Evolutionary conservation across 2,113 vertebrate genomes (phyloP).

Genomic region (Mustelus asterias): DNA sequence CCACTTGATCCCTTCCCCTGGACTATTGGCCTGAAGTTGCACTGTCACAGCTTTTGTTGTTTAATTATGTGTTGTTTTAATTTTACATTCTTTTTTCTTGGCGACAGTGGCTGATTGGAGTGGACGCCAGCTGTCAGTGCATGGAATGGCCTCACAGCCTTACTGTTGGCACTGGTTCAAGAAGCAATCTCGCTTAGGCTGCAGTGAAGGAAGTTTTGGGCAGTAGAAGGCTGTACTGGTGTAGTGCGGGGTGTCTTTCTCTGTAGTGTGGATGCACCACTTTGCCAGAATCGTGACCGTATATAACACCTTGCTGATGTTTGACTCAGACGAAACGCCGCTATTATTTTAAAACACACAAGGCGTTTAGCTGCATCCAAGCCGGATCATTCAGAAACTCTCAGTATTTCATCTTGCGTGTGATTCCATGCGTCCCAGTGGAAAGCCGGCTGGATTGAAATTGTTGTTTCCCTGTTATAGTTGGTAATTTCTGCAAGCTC

Average conservation of each 20-base stretch:
- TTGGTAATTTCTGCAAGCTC: too few relatives aligned
- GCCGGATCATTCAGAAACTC: not conserved
- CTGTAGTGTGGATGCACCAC: not conserved
- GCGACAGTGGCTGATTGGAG: constrained; percentile 19
- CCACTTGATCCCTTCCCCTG: constrained; percentile 9
- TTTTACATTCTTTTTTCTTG: constrained; percentile 22
- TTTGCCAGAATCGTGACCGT: not conserved
- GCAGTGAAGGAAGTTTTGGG: constrained; percentile 1
- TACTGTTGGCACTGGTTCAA: not conserved
- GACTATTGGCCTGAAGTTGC: not conserved
- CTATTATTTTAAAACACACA: too few relatives aligned
- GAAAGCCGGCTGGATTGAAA: not conserved
- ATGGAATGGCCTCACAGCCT: not conserved
- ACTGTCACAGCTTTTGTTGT: constrained; percentile 26
- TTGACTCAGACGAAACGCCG: not conserved
- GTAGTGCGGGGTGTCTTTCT: not conserved
- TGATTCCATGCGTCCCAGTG: not conserved
- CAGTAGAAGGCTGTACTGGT: not conserved
- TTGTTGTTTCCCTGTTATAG: too few relatives aligned
- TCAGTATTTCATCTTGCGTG: not conserved
- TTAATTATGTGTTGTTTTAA: constrained; percentile 33
- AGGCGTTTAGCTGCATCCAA: too few relatives aligned
- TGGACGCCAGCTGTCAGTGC: constrained; percentile 32
- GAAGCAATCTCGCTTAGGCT: not conserved
- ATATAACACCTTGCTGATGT: not conserved